Evolutionary conservation across 37 sponge, comb jelly and placozoan genomes (phyloP), one percentile per base, ranked within the genome.

Genomic region (Crambe crambe): DNA sequence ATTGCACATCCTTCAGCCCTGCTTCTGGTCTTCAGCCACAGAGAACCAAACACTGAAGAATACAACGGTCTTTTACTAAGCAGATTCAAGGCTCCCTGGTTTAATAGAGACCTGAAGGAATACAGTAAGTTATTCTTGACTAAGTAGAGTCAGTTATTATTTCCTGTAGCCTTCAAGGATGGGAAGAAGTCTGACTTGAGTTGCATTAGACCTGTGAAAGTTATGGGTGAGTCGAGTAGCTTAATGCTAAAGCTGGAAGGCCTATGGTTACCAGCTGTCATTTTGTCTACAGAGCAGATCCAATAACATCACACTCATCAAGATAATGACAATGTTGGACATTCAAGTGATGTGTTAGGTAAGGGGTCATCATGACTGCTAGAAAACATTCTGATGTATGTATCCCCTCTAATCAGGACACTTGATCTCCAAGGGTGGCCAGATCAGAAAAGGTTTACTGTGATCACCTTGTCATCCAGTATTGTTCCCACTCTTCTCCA

Each of bases 1-100:
- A n/a, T n/a, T n/a, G n/a, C n/a, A n/a, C n/a, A n/a, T n/a, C n/a
- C n/a, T n/a, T n/a, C n/a, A n/a, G n/a, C n/a, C n/a, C n/a, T n/a
- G n/a, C n/a, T n/a, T 26, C 23, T 60, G 6, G 17, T 60, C 75
- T 58, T 5, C 58, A 58, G 26, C 59, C 1, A 35, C 75, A 57
- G 75, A 74, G 39, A 74, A 74, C 12, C 58, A 74, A 17, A 58
- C 75, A 37, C 58, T 74, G 21, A 74, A 57, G 37, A 74, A 57
- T 58, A 56, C 36, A 30, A 74, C 54, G 75, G 75, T 74, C 39
- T 8, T 38, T n/a, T 40, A 61, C 76, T 20, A 75, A 35, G 76
- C 62, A 58, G 31, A 58, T 75, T 36, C 2, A 34, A 21, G 60
- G 57, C 15, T 27, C 40, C 2, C 29, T 59, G 2, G 76, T 34